Evolutionary conservation across 2,888 invertebrate genomes (phyloP).

Genomic region (Plebejus melissa): DNA sequence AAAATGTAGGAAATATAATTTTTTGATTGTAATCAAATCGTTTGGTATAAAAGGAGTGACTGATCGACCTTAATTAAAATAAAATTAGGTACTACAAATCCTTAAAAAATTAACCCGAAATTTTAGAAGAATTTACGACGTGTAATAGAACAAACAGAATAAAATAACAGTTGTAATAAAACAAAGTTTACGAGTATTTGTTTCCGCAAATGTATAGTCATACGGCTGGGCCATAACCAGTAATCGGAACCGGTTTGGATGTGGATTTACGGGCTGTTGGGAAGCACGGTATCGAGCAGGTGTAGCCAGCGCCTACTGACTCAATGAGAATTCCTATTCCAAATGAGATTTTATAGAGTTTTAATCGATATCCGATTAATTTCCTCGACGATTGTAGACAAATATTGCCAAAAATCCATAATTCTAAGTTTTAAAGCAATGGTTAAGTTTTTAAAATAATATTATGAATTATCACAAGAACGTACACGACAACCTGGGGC

Average conservation of each 20-base stretch:
- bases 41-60: not conserved
- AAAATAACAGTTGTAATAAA: slow-evolving; percentile 25
- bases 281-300: slow-evolving; percentile 76
- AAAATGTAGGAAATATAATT: not conserved
- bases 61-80: not conserved
- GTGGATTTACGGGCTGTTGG: slow-evolving; percentile 72
- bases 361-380: slow-evolving; percentile 1
- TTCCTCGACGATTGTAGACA: not conserved
- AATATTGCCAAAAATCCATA: not conserved
- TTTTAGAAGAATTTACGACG: not conserved
- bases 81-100: not conserved
- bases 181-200: slow-evolving; percentile 47
- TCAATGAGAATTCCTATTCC: slow-evolving; percentile 66
- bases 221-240: slow-evolving; percentile 56
- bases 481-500: not conserved
- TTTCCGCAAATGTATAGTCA: slow-evolving; percentile 67
- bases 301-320: slow-evolving; percentile 66
- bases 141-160: slow-evolving; percentile 24
- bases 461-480: not conserved
- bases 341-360: slow-evolving; percentile 51
- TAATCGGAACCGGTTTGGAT: slow-evolving; percentile 76
- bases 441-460: not conserved
- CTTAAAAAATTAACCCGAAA: not conserved
- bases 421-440: not conserved
- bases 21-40: slow-evolving; percentile 3